A percentile compares a stretch with the other conserved stretches of the same genome.
These are phyloP conservation scores for Fulmarus glacialis DNA, from an alignment of 2,113 vertebrate genomes.

Conservation along the genomic window DNA sequence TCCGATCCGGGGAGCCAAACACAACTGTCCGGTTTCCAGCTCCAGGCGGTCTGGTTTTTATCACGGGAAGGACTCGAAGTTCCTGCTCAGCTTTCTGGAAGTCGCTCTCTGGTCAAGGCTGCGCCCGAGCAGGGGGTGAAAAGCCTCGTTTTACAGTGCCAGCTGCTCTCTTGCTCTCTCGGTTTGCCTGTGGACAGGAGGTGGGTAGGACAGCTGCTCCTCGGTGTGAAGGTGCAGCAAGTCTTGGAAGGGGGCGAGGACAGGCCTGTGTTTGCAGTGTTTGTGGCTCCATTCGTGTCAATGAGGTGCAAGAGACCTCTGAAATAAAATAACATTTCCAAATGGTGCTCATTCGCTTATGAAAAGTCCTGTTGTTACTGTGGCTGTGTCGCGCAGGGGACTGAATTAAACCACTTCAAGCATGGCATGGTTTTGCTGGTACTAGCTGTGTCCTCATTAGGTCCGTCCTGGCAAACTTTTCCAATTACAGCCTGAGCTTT, in stretches of 20 bases:
- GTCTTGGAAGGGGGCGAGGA: not conserved
- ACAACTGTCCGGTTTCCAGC: not conserved
- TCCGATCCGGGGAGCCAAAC: not conserved
- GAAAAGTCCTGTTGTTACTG: not conserved
- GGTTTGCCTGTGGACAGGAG: not conserved
- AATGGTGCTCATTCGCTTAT: not conserved
- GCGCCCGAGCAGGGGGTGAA: not conserved
- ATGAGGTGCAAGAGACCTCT: not conserved
- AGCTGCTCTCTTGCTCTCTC: not conserved
- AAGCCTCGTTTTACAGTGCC: accelerated
- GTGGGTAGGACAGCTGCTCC: not conserved
- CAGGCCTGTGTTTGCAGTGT: not conserved
- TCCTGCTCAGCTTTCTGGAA: not conserved
- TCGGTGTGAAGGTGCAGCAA: accelerated
- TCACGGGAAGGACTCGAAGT: not conserved
- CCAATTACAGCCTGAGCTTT: not conserved
- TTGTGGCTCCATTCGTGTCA: not conserved
- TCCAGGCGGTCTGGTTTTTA: not conserved
- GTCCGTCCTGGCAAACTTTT: not conserved
- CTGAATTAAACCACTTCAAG: not conserved
- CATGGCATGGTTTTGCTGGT: not conserved
- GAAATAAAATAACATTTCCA: not conserved
- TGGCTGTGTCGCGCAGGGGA: not conserved
- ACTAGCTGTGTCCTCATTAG: not conserved
- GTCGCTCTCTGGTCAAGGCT: not conserved